Evolutionary conservation across 2,888 invertebrate genomes (phyloP).

Genomic region (Abscondita cerata): DNA sequence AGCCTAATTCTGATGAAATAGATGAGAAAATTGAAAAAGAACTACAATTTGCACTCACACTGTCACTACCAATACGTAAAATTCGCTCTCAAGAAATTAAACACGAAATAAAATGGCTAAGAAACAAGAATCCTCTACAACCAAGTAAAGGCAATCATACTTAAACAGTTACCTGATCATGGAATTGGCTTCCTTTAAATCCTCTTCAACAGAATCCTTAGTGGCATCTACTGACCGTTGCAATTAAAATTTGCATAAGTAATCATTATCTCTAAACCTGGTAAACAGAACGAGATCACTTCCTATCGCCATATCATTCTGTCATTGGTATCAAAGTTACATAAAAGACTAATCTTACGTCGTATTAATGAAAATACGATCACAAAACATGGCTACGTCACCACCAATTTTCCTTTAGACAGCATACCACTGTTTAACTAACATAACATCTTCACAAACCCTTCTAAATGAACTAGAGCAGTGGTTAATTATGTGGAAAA

Average conservation of each 20-base stretch:
- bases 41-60: not conserved
- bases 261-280: not conserved
- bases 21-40: not conserved
- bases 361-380: too few relatives aligned
- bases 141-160: not conserved
- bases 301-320: not conserved
- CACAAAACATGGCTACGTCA: too few relatives aligned
- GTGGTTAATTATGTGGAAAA: too few relatives aligned
- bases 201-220: not conserved
- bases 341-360: too few relatives aligned
- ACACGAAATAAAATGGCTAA: not conserved
- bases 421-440: too few relatives aligned
- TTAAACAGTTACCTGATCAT: not conserved
- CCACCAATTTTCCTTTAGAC: too few relatives aligned
- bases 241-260: not conserved
- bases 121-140: not conserved
- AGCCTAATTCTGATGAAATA: not conserved
- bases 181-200: not conserved
- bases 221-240: not conserved
- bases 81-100: not conserved
- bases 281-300: not conserved
- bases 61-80: not conserved
- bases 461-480: too few relatives aligned
- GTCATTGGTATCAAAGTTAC: not conserved
- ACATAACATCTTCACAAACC: too few relatives aligned